Percentiles rank a stretch among this genome's conserved stretches.
These are phyloP conservation scores for Melitaea cinxia DNA, from an alignment of 1,140 invertebrate genomes.

Conservation along the genomic window DNA sequence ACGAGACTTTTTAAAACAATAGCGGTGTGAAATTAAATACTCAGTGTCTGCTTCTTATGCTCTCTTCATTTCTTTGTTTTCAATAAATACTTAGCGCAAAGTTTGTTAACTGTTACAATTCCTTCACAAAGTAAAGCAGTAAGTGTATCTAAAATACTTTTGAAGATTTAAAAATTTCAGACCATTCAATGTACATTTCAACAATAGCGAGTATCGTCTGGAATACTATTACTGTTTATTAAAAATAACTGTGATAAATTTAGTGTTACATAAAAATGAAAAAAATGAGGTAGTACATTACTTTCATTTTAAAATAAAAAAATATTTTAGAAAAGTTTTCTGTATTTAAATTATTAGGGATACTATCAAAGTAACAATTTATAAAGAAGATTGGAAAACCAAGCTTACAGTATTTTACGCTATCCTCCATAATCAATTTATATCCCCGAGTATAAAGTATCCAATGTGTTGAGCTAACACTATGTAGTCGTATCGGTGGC, in stretches of 20 bases:
- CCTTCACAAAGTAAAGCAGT: neutral
- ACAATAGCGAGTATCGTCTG: neutral
- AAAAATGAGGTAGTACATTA: neutral
- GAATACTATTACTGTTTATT: neutral
- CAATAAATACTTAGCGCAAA: slow-evolving; percentile 3
- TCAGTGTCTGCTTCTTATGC: slow-evolving; percentile 14
- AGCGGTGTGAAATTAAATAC: slow-evolving; percentile 21
- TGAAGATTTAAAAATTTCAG: neutral
- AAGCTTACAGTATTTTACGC: neutral
- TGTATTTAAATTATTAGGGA: too few species aligned
- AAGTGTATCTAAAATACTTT: neutral
- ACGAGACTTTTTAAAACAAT: slow-evolving; percentile 20
- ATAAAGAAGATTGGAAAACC: neutral
- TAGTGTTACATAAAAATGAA: neutral
- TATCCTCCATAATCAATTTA: slow-evolving; percentile 6
- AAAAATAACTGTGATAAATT: too few species aligned
- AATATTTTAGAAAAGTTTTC: too few species aligned
- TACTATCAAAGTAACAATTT: neutral
- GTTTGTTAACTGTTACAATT: neutral
- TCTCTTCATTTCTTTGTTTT: slow-evolving; percentile 13
- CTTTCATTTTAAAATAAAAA: too few species aligned
- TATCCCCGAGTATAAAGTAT: neutral
- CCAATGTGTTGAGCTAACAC: neutral
- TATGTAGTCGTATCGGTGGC: neutral
- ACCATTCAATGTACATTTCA: neutral